A percentile compares a stretch with the other conserved stretches of the same genome.
Evolutionary conservation across 2,888 invertebrate species (phyloP).

Genomic region (Anaspis maculata): DNA sequence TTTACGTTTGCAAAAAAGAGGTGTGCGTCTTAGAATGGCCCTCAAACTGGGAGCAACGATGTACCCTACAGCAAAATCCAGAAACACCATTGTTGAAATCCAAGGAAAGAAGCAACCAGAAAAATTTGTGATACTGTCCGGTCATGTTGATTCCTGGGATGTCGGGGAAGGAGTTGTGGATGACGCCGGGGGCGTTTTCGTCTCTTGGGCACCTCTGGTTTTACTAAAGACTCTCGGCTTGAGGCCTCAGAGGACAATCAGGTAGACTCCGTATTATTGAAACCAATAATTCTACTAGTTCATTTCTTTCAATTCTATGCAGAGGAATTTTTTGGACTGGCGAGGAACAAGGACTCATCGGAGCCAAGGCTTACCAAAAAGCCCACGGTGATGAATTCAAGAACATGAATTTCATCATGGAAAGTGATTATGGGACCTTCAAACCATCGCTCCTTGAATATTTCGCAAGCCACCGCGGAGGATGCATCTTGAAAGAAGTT

Average conservation of each 20-base stretch:
- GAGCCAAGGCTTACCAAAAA: conserved; percentile 56
- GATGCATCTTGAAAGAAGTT: conserved; percentile 61
- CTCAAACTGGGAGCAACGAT: conserved; percentile 59
- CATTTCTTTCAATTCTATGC: no score
- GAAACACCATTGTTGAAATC: conserved; percentile 68
- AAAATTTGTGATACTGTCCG: conserved; percentile 65
- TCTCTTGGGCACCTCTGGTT: conserved; percentile 67
- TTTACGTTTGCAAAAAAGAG: conserved; percentile 43
- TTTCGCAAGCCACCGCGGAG: conserved; percentile 52
- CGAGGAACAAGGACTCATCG: conserved; percentile 66
- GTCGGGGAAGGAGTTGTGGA: conserved; percentile 84
- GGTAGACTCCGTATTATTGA: conserved; percentile 39
- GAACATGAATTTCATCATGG: conserved; percentile 69
- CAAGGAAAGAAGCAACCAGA: conserved; percentile 45
- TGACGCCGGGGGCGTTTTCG: conserved; percentile 72
- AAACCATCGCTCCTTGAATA: conserved; percentile 61
- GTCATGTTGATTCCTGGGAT: conserved; percentile 84
- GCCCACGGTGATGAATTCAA: conserved; percentile 49
- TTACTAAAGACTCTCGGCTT: conserved; percentile 57
- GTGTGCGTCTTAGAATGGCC: conserved; percentile 44
- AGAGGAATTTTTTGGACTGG: conserved; percentile 73
- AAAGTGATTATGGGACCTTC: conserved; percentile 77
- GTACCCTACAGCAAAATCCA: conserved; percentile 50
- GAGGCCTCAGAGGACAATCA: conserved; percentile 60
- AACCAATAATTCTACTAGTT: no score